phyloP scores from a whole-genome alignment of 2,797 vertebrate genomes.

The Siniperca undulata region DNA sequence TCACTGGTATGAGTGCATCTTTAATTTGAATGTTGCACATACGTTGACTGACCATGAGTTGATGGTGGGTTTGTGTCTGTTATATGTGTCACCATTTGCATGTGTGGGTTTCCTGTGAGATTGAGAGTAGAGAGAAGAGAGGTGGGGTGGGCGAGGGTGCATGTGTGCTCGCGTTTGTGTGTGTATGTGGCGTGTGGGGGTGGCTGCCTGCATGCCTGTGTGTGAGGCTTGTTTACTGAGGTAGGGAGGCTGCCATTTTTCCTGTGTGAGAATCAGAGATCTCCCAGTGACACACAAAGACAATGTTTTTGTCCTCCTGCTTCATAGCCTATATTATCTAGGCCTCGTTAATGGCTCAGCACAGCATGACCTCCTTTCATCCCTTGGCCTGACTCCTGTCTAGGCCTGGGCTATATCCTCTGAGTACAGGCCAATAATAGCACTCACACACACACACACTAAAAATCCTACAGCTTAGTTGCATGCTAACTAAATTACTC shows the following conservation, averaged over 20 bases:
- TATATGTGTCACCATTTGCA: constrained; percentile 66
- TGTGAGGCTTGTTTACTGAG: constrained; percentile 78
- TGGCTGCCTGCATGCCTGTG: constrained; percentile 77
- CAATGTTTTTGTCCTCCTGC: constrained; percentile 55
- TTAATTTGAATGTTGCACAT: constrained; percentile 41
- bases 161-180: constrained; percentile 39
- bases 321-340: constrained; percentile 60
- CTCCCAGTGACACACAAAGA: constrained; percentile 62
- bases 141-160: constrained; percentile 47
- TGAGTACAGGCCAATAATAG: constrained; percentile 64
- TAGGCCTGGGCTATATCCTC: constrained; percentile 54
- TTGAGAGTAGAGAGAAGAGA: constrained; percentile 42
- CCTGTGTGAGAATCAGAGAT: constrained; percentile 47
- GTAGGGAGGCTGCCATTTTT: constrained; percentile 67
- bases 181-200: constrained; percentile 66
- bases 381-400: constrained; percentile 52
- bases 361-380: constrained; percentile 61
- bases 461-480: constrained; percentile 43
- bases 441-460: constrained; percentile 17
- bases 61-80: constrained; percentile 52
- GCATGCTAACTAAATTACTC: constrained; percentile 38
- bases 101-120: constrained; percentile 80
- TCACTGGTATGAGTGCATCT: constrained; percentile 35
- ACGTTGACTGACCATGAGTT: constrained; percentile 45
- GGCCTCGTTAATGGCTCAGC: constrained; percentile 42